Conservation (phyloP, 2,888 invertebrate genomes). For the Anagyrus pseudococci region DNA sequence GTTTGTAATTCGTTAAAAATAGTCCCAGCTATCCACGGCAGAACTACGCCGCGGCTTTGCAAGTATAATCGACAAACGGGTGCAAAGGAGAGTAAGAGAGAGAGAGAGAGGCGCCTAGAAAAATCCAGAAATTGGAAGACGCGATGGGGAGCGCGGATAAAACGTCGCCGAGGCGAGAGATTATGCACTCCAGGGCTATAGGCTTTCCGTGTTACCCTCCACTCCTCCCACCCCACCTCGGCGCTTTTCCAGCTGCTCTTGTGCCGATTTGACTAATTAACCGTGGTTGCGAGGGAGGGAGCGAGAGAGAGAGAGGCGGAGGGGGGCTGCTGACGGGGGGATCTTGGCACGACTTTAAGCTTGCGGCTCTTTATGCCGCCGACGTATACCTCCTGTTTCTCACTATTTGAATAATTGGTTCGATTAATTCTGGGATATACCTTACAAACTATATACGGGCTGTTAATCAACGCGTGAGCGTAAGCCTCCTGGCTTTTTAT, state of each 20-base stretch:
- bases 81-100: background rate
- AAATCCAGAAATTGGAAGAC: slow-evolving; percentile 34
- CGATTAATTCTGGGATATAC: background rate
- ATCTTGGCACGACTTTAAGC: background rate
- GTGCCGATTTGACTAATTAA: slow-evolving; percentile 36
- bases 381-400: background rate
- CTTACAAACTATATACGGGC: too few species aligned
- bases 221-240: too few species aligned
- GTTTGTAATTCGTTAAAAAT: slow-evolving; percentile 30
- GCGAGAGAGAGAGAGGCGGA: too few species aligned
- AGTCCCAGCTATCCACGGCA: slow-evolving; percentile 1
- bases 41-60: slow-evolving; percentile 28
- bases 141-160: slow-evolving; percentile 34
- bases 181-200: slow-evolving; percentile 18
- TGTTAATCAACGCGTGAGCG: too few species aligned
- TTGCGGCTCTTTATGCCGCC: background rate
- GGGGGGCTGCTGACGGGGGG: background rate
- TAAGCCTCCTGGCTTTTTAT: too few species aligned
- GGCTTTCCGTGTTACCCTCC: slow-evolving; percentile 31
- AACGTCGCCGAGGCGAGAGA: slow-evolving; percentile 13
- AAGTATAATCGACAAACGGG: slow-evolving; percentile 25
- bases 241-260: too few species aligned
- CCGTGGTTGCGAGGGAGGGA: background rate
- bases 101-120: background rate
- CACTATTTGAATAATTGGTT: background rate